Evolutionary conservation across 2,113 vertebrate species (phyloP).

Genomic region (Edolisoma coerulescens): DNA sequence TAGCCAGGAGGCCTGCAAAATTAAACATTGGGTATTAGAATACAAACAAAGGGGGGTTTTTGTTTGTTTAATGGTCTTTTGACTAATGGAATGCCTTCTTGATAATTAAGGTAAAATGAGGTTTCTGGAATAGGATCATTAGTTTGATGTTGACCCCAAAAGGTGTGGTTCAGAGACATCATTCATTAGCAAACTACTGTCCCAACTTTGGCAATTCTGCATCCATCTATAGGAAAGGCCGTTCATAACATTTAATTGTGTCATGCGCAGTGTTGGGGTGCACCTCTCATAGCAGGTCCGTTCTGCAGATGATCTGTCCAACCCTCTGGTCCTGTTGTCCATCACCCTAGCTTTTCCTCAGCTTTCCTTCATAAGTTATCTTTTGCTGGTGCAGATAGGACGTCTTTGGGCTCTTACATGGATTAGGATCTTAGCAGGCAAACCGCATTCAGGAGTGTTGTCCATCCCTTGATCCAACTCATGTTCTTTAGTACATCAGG

Average conservation of each 20-base stretch:
- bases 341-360: neutral
- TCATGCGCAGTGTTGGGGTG: neutral
- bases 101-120: neutral
- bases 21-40: neutral
- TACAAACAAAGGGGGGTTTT: neutral
- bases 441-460: neutral
- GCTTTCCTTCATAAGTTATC: neutral
- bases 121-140: neutral
- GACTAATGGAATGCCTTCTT: neutral
- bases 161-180: neutral
- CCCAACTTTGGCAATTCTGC: neutral
- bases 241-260: neutral
- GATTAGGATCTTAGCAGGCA: neutral
- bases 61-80: neutral
- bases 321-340: neutral
- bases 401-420: neutral
- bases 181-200: neutral
- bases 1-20: neutral
- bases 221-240: neutral
- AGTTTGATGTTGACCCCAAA: neutral
- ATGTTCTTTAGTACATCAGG: neutral
- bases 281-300: rapidly evolving
- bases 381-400: neutral
- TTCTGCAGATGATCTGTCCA: neutral
- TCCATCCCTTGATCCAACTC: neutral